Evolutionary conservation across 2,113 vertebrate genomes (phyloP), one percentile per base, ranked within the genome.

Genomic region (Brienomyrus longianalis): DNA sequence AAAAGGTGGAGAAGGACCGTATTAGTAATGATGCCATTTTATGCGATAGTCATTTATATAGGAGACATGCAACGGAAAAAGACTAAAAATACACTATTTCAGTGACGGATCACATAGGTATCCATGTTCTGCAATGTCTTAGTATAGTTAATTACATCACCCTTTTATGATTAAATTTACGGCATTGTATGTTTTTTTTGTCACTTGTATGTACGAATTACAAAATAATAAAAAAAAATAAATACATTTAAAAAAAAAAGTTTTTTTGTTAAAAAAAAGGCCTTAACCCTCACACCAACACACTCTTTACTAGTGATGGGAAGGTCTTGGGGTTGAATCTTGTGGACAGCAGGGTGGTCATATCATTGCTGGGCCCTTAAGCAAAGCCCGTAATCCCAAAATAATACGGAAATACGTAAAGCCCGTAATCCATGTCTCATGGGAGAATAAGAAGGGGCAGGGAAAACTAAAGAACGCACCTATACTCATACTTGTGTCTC

Each of bases 1-100:
- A 43, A 39, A 19, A 84, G 80, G 43, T 89, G 85, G 90, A 83
- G 6, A 66, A 88, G 87, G 19, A 88, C 39, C 86, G 17, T 74
- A 52, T 51, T 51, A 80, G 15, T 19, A 8, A 89, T 52, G 13
- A 50, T 80, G 88, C 70, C 35, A 80, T 47, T 51, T 86, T 27
- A 27, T 86, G 45, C 45, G 27, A 11, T 17, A 86, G 6, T 51
- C 48, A 85, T 85, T 47, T 85, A 85, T 10, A 85, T 48, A 51
- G 47, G 21, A 15, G 23, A n/a, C 6, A 23, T 50, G 35, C 5
- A 43, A 43, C 4, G 1, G 35, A 43, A 39, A 43, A 19, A 8
- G 43, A 19, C 35, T 39, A 80, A 80, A 80, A 43, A 43, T 43
- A 80, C 17, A 70, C 62, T 70, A n/a, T 86, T 50, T 51, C 83